These are phyloP conservation scores for Idaea dimidiata DNA, from an alignment of 2,888 invertebrate genomes.

Conservation along the genomic window DNA sequence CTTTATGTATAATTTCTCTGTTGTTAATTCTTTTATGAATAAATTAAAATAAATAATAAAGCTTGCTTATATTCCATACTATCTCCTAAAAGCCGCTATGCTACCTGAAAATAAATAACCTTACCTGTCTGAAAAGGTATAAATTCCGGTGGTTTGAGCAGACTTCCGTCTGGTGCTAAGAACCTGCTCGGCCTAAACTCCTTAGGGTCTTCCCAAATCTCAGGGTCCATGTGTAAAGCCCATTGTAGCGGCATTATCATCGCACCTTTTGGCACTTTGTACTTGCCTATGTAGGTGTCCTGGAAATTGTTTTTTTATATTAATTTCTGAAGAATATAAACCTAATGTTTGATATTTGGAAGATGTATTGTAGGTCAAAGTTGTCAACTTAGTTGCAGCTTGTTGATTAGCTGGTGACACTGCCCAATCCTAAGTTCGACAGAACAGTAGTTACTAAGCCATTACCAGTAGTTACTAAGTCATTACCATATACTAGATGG, in stretches of 20 bases:
- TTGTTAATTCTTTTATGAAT: no score
- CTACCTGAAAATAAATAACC: neutral
- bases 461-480: no score
- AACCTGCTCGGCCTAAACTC: conserved; percentile 86
- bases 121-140: conserved; percentile 92
- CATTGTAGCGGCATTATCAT: conserved; percentile 91
- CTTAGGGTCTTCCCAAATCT: conserved; percentile 85
- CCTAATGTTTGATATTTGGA: no score
- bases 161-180: conserved; percentile 81
- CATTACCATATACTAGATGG: no score
- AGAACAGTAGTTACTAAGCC: neutral
- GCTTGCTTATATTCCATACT: no score
- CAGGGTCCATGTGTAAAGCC: conserved; percentile 88
- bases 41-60: no score
- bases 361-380: neutral
- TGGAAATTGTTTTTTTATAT: conserved; percentile 35
- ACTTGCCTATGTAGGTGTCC: conserved; percentile 82
- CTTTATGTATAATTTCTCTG: no score
- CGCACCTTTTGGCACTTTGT: conserved; percentile 83
- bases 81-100: no score
- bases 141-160: conserved; percentile 84
- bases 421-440: neutral
- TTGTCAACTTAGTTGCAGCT: neutral
- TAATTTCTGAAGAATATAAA: neutral
- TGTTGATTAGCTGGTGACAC: neutral